Base-by-base conservation (phyloP, 2,888 invertebrate species). In the Acanthosepion esculentum region DNA sequence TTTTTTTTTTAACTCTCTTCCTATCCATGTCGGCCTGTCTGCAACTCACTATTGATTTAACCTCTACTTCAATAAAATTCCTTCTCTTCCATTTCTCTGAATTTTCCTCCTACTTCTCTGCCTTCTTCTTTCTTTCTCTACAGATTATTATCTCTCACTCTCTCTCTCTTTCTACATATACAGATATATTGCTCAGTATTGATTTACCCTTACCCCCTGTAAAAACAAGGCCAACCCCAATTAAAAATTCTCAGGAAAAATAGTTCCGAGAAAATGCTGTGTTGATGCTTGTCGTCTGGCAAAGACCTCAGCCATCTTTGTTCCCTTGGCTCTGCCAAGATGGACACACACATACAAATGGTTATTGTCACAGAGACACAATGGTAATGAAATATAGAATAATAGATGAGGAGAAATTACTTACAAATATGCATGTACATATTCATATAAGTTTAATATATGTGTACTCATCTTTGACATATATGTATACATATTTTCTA, bases 221-320 rank as follows among this genome's bases (percentile, higher is more conserved):
- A 78, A 78, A 78, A 78, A 33, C 78, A 78, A 78, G 78, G 78
- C n/a, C n/a, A 78, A 78, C 78, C 78, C 78, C 78, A 78, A 78
- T 78, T 78, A 78, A 78, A 78, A 78, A 78, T n/a, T 78, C 78
- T 78, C n/a, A 78, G 78, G 78, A n/a, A 78, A 78, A 78, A 78
- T 78, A n/a, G 78, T 78, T 78, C n/a, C 23, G 78, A 78, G 78
- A 78, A 78, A 78, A 78, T n/a, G n/a, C n/a, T 78, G n/a, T 78
- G 78, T 78, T 78, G 78, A 33, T 78, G 78, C 78, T 78, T 78
- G 78, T n/a, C n/a, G 78, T 78, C 78, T 78, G 78, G 78, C 78
- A 78, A 78, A 78, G 78, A 78, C 78, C 78, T 78, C n/a, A 78
- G n/a, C n/a, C 78, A n/a, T 78, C 78, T 78, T 78, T 78, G 78